phyloP scores from a whole-genome alignment of 2,113 vertebrate genomes.

The Ahaetulla prasina region DNA sequence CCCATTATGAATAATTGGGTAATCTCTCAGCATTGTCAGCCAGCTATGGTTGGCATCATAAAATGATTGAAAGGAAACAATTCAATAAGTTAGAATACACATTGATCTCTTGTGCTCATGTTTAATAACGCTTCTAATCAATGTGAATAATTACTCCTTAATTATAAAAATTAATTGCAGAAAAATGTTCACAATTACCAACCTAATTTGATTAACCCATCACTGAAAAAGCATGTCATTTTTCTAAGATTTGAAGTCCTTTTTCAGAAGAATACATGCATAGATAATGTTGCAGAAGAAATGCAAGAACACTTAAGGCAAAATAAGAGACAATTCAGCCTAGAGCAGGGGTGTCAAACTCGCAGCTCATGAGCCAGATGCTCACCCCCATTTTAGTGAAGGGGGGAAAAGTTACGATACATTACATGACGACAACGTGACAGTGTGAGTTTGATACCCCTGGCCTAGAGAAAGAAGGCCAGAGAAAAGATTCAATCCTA shows the following conservation, averaged over 20 bases:
- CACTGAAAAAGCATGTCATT: not conserved
- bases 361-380: rapidly evolving
- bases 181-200: not conserved
- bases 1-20: not conserved
- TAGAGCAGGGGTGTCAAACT: no score
- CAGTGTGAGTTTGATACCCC: no score
- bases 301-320: not conserved
- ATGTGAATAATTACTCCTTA: not conserved
- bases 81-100: not conserved
- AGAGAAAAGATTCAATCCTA: not conserved
- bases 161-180: not conserved
- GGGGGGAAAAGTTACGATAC: no score
- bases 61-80: not conserved
- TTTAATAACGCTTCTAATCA: not conserved
- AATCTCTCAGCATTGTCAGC: not conserved
- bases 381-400: no score
- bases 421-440: no score
- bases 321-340: not conserved
- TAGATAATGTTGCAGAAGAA: not conserved
- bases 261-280: not conserved
- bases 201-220: not conserved
- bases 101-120: not conserved
- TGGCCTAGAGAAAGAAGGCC: not conserved
- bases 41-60: not conserved
- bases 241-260: not conserved